Percentiles rank a stretch among this genome's conserved stretches.
Evolutionary conservation across 1,140 invertebrate species (phyloP).

Genomic region (Pogonognathellus flavescens): DNA sequence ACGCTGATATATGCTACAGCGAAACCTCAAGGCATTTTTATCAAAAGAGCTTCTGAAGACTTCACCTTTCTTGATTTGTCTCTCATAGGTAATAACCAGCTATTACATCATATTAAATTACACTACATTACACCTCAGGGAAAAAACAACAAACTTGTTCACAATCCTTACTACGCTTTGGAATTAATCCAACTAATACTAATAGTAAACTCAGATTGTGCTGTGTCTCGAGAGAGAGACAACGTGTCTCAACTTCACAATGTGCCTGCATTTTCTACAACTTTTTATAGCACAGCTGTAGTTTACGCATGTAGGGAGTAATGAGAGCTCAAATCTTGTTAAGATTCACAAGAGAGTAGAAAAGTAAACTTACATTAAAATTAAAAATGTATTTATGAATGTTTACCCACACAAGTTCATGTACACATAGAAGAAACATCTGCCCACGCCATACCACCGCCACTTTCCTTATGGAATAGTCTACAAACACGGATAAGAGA

Average conservation of each 20-base stretch:
- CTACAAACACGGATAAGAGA: constrained; percentile 28
- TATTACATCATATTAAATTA: constrained; percentile 45
- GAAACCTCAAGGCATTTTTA: constrained; percentile 33
- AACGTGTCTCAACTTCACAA: not conserved
- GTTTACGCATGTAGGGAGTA: not conserved
- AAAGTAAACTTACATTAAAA: too few relatives aligned
- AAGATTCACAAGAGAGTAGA: too few relatives aligned
- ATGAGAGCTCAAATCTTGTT: not conserved
- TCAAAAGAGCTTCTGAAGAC: constrained; percentile 45
- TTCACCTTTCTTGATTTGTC: constrained; percentile 6
- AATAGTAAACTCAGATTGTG: not conserved
- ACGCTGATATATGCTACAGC: not conserved
- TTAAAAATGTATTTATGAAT: not conserved
- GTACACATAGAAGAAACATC: not conserved
- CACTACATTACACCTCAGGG: constrained; percentile 39
- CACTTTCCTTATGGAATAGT: not conserved
- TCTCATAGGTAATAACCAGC: constrained; percentile 10
- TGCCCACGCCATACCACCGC: not conserved
- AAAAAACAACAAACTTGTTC: constrained; percentile 3
- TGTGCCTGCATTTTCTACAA: not conserved
- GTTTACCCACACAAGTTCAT: not conserved
- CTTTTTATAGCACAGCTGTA: not conserved
- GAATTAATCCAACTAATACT: too few relatives aligned
- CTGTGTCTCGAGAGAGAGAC: not conserved
- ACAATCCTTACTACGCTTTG: not conserved